Evolutionary conservation across 92 coral and sea anemone genomes (phyloP).

Genomic region (Virgularia gustaviana): DNA sequence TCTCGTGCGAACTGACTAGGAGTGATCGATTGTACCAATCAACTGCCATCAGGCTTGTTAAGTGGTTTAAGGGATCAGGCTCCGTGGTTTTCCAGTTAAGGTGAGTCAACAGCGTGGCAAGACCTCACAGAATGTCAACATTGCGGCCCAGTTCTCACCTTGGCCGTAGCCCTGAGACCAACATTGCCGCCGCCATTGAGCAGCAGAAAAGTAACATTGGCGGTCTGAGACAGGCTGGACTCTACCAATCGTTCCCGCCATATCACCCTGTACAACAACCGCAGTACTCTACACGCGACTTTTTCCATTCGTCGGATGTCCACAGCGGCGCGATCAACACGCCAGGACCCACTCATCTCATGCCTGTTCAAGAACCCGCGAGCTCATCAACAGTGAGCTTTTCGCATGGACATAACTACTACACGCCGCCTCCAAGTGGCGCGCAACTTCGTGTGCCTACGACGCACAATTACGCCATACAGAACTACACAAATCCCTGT

Average conservation of each 20-base stretch:
- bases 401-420: not conserved
- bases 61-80: conserved; percentile 43
- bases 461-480: not conserved
- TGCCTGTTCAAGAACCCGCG: conserved; percentile 34
- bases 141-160: conserved; percentile 20
- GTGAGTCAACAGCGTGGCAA: conserved; percentile 4
- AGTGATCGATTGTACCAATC: conserved; percentile 7
- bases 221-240: conserved; percentile 13
- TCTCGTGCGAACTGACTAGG: not conserved
- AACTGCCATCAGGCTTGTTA: conserved; percentile 29
- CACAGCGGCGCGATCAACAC: not conserved
- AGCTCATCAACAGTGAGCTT: not conserved
- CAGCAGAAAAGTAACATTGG: conserved; percentile 15
- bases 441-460: not conserved
- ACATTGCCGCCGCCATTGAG: not conserved
- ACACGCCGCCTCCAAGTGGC: not conserved
- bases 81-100: conserved; percentile 27
- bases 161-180: conserved; percentile 7
- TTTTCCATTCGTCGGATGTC: conserved; percentile 73
- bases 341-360: conserved; percentile 5
- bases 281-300: conserved; percentile 77
- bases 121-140: conserved; percentile 50
- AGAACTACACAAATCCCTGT: not conserved
- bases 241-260: conserved; percentile 91
- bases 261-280: conserved; percentile 80